phyloP scores from a whole-genome alignment of 2,888 invertebrate species.

The Gandaritis pyraliata region DNA sequence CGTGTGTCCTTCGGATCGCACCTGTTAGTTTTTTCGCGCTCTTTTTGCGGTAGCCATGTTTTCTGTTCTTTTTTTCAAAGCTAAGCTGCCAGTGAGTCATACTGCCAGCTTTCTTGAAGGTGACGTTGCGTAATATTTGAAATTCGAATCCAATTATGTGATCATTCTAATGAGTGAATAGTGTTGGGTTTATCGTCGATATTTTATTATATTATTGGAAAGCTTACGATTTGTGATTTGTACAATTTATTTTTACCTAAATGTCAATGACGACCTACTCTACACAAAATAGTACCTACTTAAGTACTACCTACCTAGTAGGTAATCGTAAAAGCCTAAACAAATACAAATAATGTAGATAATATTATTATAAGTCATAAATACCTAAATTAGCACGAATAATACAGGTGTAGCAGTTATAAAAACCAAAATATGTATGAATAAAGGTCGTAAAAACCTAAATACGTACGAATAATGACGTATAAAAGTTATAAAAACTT shows the following conservation, averaged over 20 bases:
- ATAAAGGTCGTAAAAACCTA: neutral
- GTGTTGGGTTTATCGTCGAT: conserved; percentile 2
- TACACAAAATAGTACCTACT: too few relatives aligned
- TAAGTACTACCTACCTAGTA: too few relatives aligned
- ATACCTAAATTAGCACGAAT: too few relatives aligned
- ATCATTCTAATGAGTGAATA: conserved; percentile 1
- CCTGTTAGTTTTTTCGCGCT: conserved; percentile 40
- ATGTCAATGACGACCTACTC: too few relatives aligned
- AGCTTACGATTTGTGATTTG: too few relatives aligned
- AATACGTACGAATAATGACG: neutral
- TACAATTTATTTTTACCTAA: too few relatives aligned
- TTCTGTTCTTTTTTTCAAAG: conserved; percentile 27
- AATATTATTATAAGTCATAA: too few relatives aligned
- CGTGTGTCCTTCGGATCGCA: conserved; percentile 41
- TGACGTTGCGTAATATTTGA: conserved; percentile 32
- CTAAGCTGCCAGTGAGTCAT: conserved; percentile 33
- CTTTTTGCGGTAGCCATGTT: conserved; percentile 36
- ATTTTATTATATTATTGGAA: too few relatives aligned
- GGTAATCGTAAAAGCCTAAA: too few relatives aligned
- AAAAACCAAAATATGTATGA: neutral
- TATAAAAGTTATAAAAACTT: neutral
- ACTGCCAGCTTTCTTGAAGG: conserved; percentile 36
- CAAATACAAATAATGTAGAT: too few relatives aligned
- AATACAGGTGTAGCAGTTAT: too few relatives aligned
- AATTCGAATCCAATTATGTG: neutral